A percentile compares a stretch with the other conserved stretches of the same genome.
Evolutionary conservation across 2,888 invertebrate species (phyloP).

Genomic region (Acronicta psi): DNA sequence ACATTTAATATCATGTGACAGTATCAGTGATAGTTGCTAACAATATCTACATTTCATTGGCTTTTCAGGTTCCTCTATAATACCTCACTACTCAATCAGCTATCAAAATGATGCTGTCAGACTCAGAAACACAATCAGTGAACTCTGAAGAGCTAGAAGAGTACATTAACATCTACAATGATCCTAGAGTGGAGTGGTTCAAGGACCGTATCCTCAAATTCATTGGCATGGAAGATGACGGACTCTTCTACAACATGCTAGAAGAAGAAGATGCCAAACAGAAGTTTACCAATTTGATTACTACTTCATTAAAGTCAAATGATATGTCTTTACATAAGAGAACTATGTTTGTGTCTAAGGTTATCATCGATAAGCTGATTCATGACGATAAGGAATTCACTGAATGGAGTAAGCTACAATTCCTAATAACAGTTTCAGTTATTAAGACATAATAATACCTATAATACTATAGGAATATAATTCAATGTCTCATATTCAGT

Average conservation of each 20-base stretch:
- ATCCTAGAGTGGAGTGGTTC: constrained; percentile 92
- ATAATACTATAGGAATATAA: no score
- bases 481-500: no score
- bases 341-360: constrained; percentile 91
- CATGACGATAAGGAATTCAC: constrained; percentile 93
- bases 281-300: constrained; percentile 67
- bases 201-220: constrained; percentile 90
- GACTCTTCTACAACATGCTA: constrained; percentile 89
- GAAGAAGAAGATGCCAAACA: constrained; percentile 87
- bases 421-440: no score
- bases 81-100: no score
- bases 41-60: not conserved
- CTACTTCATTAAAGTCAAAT: constrained; percentile 67
- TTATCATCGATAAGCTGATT: constrained; percentile 91
- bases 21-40: no score
- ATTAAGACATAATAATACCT: no score
- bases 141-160: constrained; percentile 36
- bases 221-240: constrained; percentile 88
- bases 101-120: constrained; percentile 12
- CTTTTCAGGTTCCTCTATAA: not conserved
- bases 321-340: constrained; percentile 86
- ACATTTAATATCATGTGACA: no score
- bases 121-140: constrained; percentile 4
- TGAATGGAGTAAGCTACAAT: constrained; percentile 91
- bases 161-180: constrained; percentile 70